Conservation (phyloP, 2,888 invertebrate species). For the Chydorus sphaericus region DNA sequence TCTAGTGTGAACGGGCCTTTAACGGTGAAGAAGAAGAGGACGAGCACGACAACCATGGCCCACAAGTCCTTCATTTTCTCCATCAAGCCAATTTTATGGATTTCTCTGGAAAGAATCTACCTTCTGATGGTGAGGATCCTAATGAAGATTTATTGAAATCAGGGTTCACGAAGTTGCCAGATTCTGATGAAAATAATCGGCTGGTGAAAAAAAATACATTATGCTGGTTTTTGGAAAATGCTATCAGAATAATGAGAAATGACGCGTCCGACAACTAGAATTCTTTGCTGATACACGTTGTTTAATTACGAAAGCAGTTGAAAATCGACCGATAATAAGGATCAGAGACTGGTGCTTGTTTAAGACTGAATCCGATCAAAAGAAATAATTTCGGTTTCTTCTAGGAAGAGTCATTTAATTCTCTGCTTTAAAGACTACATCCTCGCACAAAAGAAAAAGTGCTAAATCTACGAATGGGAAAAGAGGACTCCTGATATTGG, state of each 20-base stretch:
- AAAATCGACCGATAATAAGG: neutral
- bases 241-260: neutral
- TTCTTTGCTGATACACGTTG: neutral
- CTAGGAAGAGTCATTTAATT: neutral
- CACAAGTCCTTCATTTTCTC: neutral
- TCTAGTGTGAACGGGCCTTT: no score
- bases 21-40: neutral
- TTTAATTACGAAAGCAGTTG: neutral
- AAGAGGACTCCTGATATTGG: no score
- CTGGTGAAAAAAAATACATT: neutral
- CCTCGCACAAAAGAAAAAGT: neutral
- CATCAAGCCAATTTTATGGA: neutral
- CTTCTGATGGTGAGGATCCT: no score
- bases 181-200: neutral
- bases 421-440: neutral
- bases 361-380: neutral
- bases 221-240: neutral
- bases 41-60: neutral
- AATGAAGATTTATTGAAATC: no score
- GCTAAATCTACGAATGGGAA: neutral
- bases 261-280: neutral
- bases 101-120: neutral
- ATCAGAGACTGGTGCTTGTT: neutral
- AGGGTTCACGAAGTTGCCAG: neutral
- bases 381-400: neutral